Evolutionary conservation across 2,113 vertebrate species (phyloP).

Genomic region (Phylloscopus whistleri): DNA sequence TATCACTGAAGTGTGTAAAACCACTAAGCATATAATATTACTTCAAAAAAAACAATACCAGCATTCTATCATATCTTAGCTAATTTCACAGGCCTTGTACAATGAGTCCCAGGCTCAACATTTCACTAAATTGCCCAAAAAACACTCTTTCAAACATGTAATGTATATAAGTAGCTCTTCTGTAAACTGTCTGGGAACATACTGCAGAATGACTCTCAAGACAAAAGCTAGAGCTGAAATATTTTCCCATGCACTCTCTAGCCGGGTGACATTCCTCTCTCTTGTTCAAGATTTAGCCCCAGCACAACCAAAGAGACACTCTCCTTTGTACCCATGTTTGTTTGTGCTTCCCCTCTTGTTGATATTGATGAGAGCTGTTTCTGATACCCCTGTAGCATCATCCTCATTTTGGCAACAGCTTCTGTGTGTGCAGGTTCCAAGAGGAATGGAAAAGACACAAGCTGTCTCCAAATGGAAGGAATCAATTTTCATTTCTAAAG

Average conservation of each 20-base stretch:
- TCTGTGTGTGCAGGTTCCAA: background rate
- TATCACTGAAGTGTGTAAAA: background rate
- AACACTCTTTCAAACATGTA: background rate
- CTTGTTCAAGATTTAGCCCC: background rate
- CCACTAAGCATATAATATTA: background rate
- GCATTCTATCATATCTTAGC: background rate
- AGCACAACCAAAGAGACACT: background rate
- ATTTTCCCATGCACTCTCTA: slow-evolving; percentile 56
- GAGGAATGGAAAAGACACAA: background rate
- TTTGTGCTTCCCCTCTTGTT: slow-evolving; percentile 28
- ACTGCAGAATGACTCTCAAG: background rate
- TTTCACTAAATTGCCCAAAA: background rate
- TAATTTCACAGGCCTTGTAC: background rate
- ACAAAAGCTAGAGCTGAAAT: background rate
- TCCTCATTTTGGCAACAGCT: slow-evolving; percentile 20
- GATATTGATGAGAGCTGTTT: slow-evolving; percentile 9
- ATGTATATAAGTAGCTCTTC: background rate
- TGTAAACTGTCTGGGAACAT: slow-evolving; percentile 6
- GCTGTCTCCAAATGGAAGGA: slow-evolving; percentile 30
- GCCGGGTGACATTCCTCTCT: slow-evolving; percentile 19
- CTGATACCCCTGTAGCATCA: background rate
- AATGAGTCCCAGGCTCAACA: background rate
- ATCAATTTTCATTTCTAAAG: slow-evolving; percentile 47
- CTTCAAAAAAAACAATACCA: background rate
- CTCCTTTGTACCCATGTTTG: slow-evolving; percentile 10